A percentile compares a stretch with the other conserved stretches of the same genome.
Evolutionary conservation across 2,113 vertebrate species (phyloP).

Genomic region (Archocentrus centrarchus): DNA sequence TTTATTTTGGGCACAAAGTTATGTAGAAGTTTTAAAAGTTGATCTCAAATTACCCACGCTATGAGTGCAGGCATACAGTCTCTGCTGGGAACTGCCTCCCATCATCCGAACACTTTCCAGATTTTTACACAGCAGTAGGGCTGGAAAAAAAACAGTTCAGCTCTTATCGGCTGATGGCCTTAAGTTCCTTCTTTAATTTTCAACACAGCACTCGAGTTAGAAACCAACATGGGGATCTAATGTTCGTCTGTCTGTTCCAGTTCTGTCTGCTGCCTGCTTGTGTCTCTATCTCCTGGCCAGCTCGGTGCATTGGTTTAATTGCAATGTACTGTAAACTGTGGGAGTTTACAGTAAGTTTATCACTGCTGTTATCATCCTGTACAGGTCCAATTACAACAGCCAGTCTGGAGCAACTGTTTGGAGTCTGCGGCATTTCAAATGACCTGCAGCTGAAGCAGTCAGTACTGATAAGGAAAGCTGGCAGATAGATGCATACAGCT

Average conservation of each 20-base stretch:
- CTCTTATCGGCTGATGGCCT: conserved; percentile 7
- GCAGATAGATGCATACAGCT: conserved; percentile 57
- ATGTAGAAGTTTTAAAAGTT: neutral
- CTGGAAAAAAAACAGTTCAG: neutral
- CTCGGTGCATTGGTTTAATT: conserved; percentile 42
- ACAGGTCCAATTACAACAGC: conserved; percentile 62
- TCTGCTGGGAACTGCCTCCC: conserved; percentile 3
- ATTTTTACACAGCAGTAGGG: conserved; percentile 22
- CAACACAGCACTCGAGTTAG: neutral
- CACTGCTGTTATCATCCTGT: conserved; percentile 47
- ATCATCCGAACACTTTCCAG: conserved; percentile 16
- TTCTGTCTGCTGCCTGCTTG: conserved; percentile 20
- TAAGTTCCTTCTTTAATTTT: conserved; percentile 17
- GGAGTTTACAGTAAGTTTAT: conserved; percentile 53
- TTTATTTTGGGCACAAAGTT: neutral
- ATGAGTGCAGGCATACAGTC: neutral
- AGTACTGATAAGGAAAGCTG: conserved; percentile 48
- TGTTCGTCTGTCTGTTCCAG: conserved; percentile 24
- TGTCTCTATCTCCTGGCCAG: conserved; percentile 33
- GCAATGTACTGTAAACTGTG: conserved; percentile 47
- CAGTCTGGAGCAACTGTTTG: conserved; percentile 30
- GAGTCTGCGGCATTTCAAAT: conserved; percentile 41
- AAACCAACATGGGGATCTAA: conserved; percentile 11
- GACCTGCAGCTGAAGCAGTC: conserved; percentile 57
- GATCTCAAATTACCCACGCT: neutral